phyloP scores from a whole-genome alignment of 2,888 invertebrate species.

The Fragum fragum region DNA sequence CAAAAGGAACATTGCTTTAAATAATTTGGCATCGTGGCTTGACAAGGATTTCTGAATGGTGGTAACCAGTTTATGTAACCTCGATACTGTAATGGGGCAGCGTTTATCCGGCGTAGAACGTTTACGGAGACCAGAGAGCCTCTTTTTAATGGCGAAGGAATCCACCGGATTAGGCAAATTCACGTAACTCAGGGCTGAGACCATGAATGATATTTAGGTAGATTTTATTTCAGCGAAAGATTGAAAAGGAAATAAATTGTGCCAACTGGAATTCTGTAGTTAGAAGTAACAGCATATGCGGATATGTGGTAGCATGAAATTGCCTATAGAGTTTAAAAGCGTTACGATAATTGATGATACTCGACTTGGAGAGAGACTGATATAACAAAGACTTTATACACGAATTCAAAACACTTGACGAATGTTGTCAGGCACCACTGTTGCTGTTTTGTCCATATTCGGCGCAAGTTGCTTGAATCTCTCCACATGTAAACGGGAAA shows the following conservation, averaged over 20 bases:
- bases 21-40: too few species aligned
- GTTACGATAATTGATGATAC: background rate
- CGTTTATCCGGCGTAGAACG: too few species aligned
- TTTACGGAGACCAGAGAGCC: too few species aligned
- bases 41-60: too few species aligned
- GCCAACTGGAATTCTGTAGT: background rate
- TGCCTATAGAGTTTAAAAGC: background rate
- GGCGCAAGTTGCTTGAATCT: conserved; percentile 47
- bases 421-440: conserved; percentile 30
- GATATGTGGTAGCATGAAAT: background rate
- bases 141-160: too few species aligned
- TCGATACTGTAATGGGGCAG: too few species aligned
- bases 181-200: conserved; percentile 5
- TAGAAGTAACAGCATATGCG: background rate
- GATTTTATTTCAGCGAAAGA: background rate
- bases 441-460: conserved; percentile 36
- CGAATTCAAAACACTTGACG: conserved; percentile 12
- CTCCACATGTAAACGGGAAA: conserved; percentile 58
- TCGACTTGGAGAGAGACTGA: background rate
- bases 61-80: too few species aligned
- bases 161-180: conserved; percentile 15
- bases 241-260: conserved; percentile 9
- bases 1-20: too few species aligned
- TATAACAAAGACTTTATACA: background rate
- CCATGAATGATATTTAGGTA: background rate